Conservation (phyloP, 2,113 vertebrate species). For the Oriolus oriolus region DNA sequence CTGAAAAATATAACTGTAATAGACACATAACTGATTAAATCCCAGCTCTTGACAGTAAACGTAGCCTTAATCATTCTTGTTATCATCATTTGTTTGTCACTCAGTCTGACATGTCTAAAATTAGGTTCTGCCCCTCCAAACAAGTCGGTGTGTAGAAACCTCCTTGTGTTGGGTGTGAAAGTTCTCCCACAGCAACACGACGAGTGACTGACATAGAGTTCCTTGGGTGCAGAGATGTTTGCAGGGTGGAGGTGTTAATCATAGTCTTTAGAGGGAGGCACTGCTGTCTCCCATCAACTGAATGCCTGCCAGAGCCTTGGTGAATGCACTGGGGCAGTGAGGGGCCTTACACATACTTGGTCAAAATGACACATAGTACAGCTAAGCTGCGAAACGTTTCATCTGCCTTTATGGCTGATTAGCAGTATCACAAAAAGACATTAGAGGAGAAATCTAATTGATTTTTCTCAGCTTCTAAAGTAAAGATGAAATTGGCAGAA, state of each 20-base stretch:
- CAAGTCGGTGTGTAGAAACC: not conserved
- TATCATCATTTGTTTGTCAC: not conserved
- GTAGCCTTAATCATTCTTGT: not conserved
- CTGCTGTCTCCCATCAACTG: not conserved
- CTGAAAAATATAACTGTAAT: not conserved
- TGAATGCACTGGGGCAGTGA: not conserved
- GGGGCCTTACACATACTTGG: not conserved
- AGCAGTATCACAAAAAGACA: not conserved
- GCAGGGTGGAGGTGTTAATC: not conserved
- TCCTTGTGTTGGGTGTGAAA: not conserved
- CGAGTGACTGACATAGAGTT: not conserved
- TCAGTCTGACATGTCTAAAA: not conserved
- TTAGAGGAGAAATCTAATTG: not conserved
- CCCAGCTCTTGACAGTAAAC: not conserved
- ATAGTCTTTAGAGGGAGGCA: not conserved
- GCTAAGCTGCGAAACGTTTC: not conserved
- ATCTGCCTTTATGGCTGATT: not conserved
- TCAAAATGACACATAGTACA: not conserved
- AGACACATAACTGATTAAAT: not conserved
- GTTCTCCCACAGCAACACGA: not conserved
- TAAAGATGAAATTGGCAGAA: not conserved
- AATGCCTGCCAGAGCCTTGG: not conserved
- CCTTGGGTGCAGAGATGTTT: not conserved
- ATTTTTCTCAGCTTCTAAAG: not conserved
- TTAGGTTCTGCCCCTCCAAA: not conserved